Base-by-base conservation (phyloP, 1,140 invertebrate species). In the Chlorops oryzae region DNA sequence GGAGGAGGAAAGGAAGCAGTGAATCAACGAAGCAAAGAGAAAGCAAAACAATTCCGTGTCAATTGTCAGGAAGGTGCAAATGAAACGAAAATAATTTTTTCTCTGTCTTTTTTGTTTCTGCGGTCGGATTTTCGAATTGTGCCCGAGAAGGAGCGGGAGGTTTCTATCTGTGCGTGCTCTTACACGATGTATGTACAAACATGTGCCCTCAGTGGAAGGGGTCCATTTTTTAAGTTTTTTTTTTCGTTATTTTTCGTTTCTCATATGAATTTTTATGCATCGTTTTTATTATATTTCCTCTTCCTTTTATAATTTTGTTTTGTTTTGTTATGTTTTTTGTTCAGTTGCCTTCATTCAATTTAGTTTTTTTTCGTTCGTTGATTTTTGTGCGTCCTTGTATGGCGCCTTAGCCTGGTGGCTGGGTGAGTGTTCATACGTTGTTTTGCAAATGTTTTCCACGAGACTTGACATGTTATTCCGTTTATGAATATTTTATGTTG, bases 81-180 rank as follows among this genome's bases (percentile, higher is more conserved):
- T 66, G 64, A 67, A 67, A 67, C 67, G 59, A 66, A 66, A 66
- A 67, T 67, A 66, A 67, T 66, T 57, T n/a, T n/a, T n/a, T n/a
- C n/a, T n/a, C n/a, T n/a, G n/a, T n/a, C n/a, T n/a, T n/a, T n/a
- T n/a, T n/a, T 63, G 52, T n/a, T n/a, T n/a, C n/a, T n/a, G n/a
- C n/a, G n/a, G n/a, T n/a, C n/a, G n/a, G n/a, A n/a, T n/a, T n/a
- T n/a, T n/a, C n/a, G n/a, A n/a, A n/a, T n/a, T n/a, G n/a, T n/a
- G n/a, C n/a, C n/a, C n/a, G n/a, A n/a, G n/a, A n/a, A n/a, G n/a
- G n/a, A n/a, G n/a, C n/a, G n/a, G n/a, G n/a, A n/a, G n/a, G n/a
- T n/a, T n/a, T n/a, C n/a, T n/a, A n/a, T n/a, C n/a, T n/a, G n/a
- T n/a, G n/a, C n/a, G n/a, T n/a, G n/a, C n/a, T n/a, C n/a, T n/a